phyloP scores from a whole-genome alignment of 2,113 vertebrate species.

The Prunella fulvescens region DNA sequence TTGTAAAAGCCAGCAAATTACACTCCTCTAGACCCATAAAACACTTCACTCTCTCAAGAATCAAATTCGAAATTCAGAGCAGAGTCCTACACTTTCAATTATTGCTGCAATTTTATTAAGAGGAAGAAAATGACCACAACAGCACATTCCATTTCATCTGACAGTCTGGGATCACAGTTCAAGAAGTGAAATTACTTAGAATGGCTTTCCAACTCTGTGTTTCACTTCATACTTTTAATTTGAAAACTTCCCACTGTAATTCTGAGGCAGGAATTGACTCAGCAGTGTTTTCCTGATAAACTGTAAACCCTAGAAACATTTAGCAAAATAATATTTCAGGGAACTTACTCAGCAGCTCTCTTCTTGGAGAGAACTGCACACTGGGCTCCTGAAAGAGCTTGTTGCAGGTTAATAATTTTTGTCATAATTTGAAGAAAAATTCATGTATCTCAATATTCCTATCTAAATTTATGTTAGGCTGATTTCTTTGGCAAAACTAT shows the following conservation, averaged over 20 bases:
- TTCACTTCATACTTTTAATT: neutral
- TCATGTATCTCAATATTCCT: neutral
- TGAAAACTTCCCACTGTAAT: neutral
- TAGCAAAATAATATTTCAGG: neutral
- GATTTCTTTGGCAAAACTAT: neutral
- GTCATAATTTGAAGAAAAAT: neutral
- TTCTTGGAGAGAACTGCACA: neutral
- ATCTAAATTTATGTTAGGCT: neutral
- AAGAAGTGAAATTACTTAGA: neutral
- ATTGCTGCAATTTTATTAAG: neutral
- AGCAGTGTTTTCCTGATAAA: neutral
- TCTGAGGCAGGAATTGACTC: neutral
- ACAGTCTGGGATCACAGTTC: neutral
- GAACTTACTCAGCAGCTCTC: neutral
- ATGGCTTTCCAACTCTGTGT: neutral
- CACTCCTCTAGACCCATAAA: neutral
- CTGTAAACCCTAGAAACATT: neutral
- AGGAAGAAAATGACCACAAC: neutral
- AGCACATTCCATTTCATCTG: neutral
- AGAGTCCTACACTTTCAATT: neutral
- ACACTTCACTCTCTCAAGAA: neutral
- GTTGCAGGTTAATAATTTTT: neutral
- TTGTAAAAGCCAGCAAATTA: neutral
- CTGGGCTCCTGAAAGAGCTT: neutral
- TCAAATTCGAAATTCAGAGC: neutral